Evolutionary conservation across 92 coral and sea anemone genomes (phyloP), one percentile per base, ranked within the genome.

Genomic region (Phymanthus crucifer): DNA sequence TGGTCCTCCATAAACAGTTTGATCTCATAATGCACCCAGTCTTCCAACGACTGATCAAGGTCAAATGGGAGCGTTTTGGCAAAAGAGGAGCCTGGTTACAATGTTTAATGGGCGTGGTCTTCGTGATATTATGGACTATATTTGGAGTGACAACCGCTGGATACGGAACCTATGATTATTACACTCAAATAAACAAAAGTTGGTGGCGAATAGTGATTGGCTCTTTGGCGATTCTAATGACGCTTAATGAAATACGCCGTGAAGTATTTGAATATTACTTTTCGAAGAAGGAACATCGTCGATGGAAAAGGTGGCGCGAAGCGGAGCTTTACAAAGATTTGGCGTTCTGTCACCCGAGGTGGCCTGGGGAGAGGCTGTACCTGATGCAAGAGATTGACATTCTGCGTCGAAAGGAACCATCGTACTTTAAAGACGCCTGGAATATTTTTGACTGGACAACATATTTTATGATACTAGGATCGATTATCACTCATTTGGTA

Each of bases 21-120:
- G 98, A 95, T 61, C 84, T 95, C 11, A 92, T 95, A 26, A 95
- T 95, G 98, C 98, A 95, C 70, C 98, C 98, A 32, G 97, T 93
- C 29, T 93, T 92, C 83, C 98, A 93, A 78, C 90, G 97, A 46
- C 90, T 95, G n/a, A 90, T 95, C 37, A 82, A 87, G 52, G 94
- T 93, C 64, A 95, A 95, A 77, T 95, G 98, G 98, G 90, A 87
- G 64, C 83, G 72, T n/a, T 95, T 93, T 80, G 98, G 97, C 16
- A 90, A 80, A 79, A 84, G 81, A 40, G 92, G 97, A 40, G 98
- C 97, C 64, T 95, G 98, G 97, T 38, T 91, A 21, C 97, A 93
- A 74, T 90, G 85, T 37, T 76, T 88, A 66, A 67, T 82, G 65
- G 91, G 93, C 66, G 80, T 95, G 46, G 36, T 95, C 46, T 92